phyloP scores from a whole-genome alignment of 2,888 invertebrate genomes.

The Erebia palarica region DNA sequence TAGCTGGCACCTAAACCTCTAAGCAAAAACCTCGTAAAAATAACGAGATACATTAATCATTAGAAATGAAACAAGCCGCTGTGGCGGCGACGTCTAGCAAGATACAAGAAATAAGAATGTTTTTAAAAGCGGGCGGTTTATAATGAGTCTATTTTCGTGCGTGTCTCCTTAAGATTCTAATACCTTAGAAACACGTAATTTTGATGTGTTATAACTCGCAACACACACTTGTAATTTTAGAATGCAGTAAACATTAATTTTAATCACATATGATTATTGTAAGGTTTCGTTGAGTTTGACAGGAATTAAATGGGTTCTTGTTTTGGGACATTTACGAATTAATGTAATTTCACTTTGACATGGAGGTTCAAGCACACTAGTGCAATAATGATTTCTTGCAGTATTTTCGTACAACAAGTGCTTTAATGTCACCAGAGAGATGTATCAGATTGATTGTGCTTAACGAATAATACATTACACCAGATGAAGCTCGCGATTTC shows the following conservation, averaged over 20 bases:
- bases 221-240: constrained; percentile 28
- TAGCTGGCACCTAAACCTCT: constrained; percentile 18
- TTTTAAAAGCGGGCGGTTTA: constrained; percentile 67
- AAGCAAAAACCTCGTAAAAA: constrained; percentile 37
- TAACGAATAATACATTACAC: too few species aligned
- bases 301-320: constrained; percentile 16
- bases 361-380: too few species aligned
- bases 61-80: constrained; percentile 39
- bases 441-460: too few species aligned
- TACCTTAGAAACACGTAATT: constrained; percentile 38
- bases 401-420: too few species aligned
- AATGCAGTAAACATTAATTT: constrained; percentile 11
- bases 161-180: constrained; percentile 42
- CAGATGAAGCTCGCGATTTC: too few species aligned
- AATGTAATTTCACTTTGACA: too few species aligned
- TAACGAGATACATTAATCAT: constrained; percentile 43
- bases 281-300: constrained; percentile 18
- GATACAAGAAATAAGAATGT: constrained; percentile 67
- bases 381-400: too few species aligned
- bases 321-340: not conserved
- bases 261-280: constrained; percentile 23
- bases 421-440: too few species aligned
- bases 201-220: constrained; percentile 29
- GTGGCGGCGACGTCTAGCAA: constrained; percentile 59
- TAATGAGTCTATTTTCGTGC: constrained; percentile 70